Conservation (phyloP, 2,113 vertebrate species). For the Australoheros scitulus region DNA sequence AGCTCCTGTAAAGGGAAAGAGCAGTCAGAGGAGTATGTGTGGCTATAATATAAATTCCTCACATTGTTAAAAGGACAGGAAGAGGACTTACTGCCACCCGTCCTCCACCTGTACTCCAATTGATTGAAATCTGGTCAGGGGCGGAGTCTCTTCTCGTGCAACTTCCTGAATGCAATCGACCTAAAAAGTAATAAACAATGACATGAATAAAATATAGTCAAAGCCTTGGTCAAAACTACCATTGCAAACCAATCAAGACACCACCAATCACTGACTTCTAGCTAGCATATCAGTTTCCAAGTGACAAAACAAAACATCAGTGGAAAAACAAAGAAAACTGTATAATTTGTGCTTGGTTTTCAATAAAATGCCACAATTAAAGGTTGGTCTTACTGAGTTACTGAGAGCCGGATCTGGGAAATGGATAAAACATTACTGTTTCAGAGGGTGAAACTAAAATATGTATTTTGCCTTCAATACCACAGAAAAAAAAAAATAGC, state of each 20-base stretch:
- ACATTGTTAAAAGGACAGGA: constrained; percentile 73
- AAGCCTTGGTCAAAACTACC: neutral
- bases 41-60: constrained; percentile 74
- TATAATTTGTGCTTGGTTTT: constrained; percentile 9
- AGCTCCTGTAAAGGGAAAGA: constrained; percentile 38
- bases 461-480: neutral
- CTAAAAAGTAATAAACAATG: constrained; percentile 78
- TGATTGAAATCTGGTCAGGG: constrained; percentile 96
- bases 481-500: neutral
- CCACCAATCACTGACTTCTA: neutral
- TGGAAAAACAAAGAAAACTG: neutral
- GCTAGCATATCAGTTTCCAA: neutral
- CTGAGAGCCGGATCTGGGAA: constrained; percentile 22
- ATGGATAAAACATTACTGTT: constrained; percentile 7
- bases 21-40: constrained; percentile 61
- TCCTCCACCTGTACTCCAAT: constrained; percentile 99
- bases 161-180: constrained; percentile 98
- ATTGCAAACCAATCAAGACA: neutral
- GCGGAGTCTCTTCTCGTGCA: constrained; percentile 91
- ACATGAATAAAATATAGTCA: neutral
- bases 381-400: neutral
- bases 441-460: neutral
- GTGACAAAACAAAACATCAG: neutral
- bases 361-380: neutral
- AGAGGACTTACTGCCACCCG: constrained; percentile 96